Base-by-base conservation (phyloP, 2,888 invertebrate species). In the Ernsta delagoae region DNA sequence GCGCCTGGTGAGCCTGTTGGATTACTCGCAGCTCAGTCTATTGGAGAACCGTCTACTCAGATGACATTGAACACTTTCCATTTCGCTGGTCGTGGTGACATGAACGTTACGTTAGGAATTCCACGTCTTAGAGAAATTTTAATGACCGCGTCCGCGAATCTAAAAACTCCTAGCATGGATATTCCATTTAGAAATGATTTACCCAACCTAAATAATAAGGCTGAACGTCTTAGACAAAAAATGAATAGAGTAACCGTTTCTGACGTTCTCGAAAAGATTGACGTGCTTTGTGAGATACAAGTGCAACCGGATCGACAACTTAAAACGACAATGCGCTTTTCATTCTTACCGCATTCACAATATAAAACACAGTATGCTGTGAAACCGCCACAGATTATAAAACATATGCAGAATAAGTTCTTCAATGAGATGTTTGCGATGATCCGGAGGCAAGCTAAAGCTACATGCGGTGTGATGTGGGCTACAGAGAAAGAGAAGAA, bases 51-150 rank as follows among this genome's bases (percentile, higher is more conserved):
- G 0, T 99, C 99, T 1, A 99, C 99, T 70, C 99, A 99, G 94
- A 99, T 99, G 99, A 99, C 99, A 80, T 92, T 99, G 84, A 99
- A 99, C 88, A 99, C 99, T 53, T 99, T 99, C 90, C 99, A 99
- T 85, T 99, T 99, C 87, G 99, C 99, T 79, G 99, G 99, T 83
- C 96, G 99, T 90, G 99, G 99, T 94, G 99, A 99, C 91, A 99
- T 99, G 99, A 99, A 99, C 94, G 99, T 99, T 0, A 99, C 99
- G 0, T 94, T 99, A n/a, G 99, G 99, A 94, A 99, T 99, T 78
- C 99, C 99, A 0, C 96, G 99, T 77, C 94, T 99, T 5, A 93
- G 99, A 77, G 99, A 99, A 95, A 98, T 99, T 77, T 93, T 99
- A 0, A 99, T 99, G 99, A 96, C 97, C 79, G 99, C 99, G 0